phyloP scores from a whole-genome alignment of 64 coral and sea anemone genomes.

The Montipora efflorescens region DNA sequence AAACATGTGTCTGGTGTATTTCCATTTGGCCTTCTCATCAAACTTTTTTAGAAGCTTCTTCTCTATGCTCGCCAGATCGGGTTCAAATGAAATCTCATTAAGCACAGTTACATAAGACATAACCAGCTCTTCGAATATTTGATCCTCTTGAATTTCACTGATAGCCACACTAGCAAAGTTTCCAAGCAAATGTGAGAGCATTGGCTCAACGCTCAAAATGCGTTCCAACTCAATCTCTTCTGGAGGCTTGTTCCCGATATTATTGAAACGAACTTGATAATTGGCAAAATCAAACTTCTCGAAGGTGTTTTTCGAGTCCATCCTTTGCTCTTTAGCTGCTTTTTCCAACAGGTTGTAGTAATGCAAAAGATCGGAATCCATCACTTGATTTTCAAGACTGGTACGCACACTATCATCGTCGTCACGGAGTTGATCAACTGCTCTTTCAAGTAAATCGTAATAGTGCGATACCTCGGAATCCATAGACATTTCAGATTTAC shows the following conservation, averaged over 20 bases:
- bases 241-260: neutral
- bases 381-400: neutral
- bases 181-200: conserved; percentile 11
- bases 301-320: too few species aligned
- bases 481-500: neutral
- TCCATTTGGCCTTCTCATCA: conserved; percentile 24
- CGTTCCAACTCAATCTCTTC: neutral
- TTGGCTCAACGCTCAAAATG: neutral
- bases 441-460: conserved; percentile 16
- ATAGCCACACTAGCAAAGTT: conserved; percentile 46
- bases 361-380: neutral
- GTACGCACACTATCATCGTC: neutral
- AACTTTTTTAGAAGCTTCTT: conserved; percentile 1
- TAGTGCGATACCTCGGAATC: conserved; percentile 10
- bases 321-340: neutral
- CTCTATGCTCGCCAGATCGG: neutral
- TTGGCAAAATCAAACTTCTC: conserved; percentile 12
- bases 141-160: conserved; percentile 42
- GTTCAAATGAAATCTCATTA: conserved; percentile 17
- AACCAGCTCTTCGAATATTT: conserved; percentile 58
- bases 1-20: conserved; percentile 35
- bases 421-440: neutral
- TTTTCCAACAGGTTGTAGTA: conserved; percentile 17
- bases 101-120: conserved; percentile 15
- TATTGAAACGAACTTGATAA: conserved; percentile 24